A percentile compares a stretch with the other conserved stretches of the same genome.
These are phyloP conservation scores for Pelecanoides urinatrix DNA, from an alignment of 2,113 vertebrate species.

Conservation along the genomic window DNA sequence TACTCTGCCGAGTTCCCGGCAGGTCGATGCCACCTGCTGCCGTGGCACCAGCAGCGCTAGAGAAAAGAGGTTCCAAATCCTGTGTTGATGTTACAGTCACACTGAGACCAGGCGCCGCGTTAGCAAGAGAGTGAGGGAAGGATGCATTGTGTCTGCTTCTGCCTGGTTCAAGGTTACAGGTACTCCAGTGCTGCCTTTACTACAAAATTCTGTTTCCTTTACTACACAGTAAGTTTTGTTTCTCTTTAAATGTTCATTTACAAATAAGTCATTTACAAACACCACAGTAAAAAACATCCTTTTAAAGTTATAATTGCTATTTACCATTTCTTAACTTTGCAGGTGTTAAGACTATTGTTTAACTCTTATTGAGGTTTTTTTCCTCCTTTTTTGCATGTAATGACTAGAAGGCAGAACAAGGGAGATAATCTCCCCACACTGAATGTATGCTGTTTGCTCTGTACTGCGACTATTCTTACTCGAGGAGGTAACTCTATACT, in stretches of 20 bases:
- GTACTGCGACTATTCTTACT: not conserved
- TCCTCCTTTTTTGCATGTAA: not conserved
- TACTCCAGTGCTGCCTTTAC: fast-evolving
- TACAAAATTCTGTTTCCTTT: fast-evolving
- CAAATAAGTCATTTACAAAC: not conserved
- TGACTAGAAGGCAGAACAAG: not conserved
- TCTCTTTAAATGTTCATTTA: not conserved
- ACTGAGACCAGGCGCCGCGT: fast-evolving
- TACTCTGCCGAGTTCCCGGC: not conserved
- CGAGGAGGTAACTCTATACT: not conserved
- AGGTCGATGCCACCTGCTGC: not conserved
- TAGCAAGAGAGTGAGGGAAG: not conserved
- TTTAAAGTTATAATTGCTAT: not conserved
- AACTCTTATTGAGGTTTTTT: not conserved
- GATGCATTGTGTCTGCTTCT: fast-evolving
- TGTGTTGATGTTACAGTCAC: not conserved
- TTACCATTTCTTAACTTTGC: not conserved
- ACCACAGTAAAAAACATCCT: not conserved
- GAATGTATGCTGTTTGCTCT: not conserved
- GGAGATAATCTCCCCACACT: not conserved
- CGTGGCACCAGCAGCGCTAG: not conserved
- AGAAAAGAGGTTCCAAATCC: not conserved
- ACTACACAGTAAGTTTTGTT: not conserved
- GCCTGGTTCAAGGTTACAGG: not conserved
- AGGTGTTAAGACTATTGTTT: not conserved